Evolutionary conservation across 2,113 vertebrate species (phyloP).

Genomic region (Stegostoma tigrinum): DNA sequence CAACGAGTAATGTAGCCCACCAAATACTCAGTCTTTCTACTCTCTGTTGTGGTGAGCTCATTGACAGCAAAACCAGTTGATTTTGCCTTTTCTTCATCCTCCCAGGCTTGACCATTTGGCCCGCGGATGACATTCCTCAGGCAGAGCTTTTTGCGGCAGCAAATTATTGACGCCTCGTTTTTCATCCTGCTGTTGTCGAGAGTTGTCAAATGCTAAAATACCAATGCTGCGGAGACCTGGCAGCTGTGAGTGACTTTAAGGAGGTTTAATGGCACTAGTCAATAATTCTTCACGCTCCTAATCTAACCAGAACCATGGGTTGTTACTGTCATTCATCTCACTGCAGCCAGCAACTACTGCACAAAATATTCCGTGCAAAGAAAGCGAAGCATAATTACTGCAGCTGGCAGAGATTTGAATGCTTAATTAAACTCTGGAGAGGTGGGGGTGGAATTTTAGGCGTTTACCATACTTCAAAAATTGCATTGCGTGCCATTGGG

Average conservation of each 20-base stretch:
- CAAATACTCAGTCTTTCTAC: not conserved
- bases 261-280: not conserved
- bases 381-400: not conserved
- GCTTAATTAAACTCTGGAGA: not conserved
- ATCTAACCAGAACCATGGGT: not conserved
- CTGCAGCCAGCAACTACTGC: not conserved
- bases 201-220: not conserved
- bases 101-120: not conserved
- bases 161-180: not conserved
- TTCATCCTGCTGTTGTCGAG: not conserved
- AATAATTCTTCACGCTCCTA: not conserved
- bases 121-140: too few species aligned
- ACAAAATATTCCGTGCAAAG: not conserved
- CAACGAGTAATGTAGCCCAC: not conserved
- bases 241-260: not conserved
- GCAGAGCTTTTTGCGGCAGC: too few species aligned
- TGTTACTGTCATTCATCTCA: conserved; percentile 12
- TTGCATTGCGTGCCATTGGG: not conserved
- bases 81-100: not conserved
- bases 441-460: not conserved
- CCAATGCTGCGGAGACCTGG: not conserved
- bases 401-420: not conserved
- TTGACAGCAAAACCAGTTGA: not conserved
- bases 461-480: not conserved
- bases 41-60: not conserved